Evolutionary conservation across 2,888 invertebrate species (phyloP).

Genomic region (Lampropteryx suffumata): DNA sequence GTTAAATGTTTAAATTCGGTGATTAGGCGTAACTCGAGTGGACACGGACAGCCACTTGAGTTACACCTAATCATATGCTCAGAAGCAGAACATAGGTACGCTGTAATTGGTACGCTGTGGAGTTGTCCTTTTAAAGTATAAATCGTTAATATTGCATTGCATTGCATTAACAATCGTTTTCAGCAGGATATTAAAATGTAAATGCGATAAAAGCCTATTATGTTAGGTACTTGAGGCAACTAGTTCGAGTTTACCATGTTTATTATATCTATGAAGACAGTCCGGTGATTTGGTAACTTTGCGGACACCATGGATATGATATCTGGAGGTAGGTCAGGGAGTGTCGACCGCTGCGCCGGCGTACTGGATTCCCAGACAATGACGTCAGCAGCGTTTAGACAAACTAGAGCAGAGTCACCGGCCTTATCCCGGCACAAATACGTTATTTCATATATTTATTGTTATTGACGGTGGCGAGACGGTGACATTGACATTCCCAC

Average conservation of each 20-base stretch:
- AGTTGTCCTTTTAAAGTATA: neutral
- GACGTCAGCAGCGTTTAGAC: constrained; percentile 77
- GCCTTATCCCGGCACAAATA: constrained; percentile 72
- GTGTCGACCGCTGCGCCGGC: constrained; percentile 49
- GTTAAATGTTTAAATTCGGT: constrained; percentile 21
- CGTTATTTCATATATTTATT: constrained; percentile 79
- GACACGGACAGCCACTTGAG: neutral
- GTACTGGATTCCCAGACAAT: constrained; percentile 78
- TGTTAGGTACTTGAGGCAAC: no score
- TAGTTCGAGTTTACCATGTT: neutral
- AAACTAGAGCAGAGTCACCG: constrained; percentile 78
- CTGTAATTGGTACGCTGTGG: no score
- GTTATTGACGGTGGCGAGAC: constrained; percentile 78
- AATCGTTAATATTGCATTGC: neutral
- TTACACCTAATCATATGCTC: constrained; percentile 7
- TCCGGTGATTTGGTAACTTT: constrained; percentile 27
- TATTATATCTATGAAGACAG: constrained; percentile 4
- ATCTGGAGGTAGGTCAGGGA: constrained; percentile 79
- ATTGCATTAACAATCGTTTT: no score
- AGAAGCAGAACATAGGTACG: no score
- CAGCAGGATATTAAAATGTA: no score
- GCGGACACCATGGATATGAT: constrained; percentile 41
- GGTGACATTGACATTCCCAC: constrained; percentile 79
- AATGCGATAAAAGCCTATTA: no score
- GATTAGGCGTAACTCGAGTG: constrained; percentile 27